Percentiles rank a stretch among this genome's conserved stretches.
These are phyloP conservation scores for Brachypalpus laphriformis DNA, from an alignment of 2,888 invertebrate species.

Conservation along the genomic window DNA sequence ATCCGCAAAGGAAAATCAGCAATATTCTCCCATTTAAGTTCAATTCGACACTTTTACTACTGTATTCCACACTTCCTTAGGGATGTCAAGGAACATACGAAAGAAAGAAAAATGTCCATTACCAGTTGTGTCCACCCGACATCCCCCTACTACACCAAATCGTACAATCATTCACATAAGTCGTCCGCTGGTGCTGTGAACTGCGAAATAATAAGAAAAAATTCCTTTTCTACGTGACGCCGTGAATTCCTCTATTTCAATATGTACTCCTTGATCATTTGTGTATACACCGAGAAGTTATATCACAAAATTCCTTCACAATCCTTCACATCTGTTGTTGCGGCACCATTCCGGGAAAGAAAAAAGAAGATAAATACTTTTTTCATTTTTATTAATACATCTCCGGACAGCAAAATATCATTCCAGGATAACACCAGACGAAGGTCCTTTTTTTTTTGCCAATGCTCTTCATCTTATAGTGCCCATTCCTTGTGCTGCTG, in stretches of 20 bases:
- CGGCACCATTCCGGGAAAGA: conserved; percentile 11
- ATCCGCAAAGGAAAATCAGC: conserved; percentile 9
- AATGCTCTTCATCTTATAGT: neutral
- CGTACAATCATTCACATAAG: conserved; percentile 39
- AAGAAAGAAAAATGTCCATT: neutral
- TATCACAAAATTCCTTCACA: conserved; percentile 58
- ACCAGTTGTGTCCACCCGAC: neutral
- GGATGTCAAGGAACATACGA: conserved; percentile 1
- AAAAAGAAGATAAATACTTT: neutral
- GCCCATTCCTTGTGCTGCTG: conserved; percentile 6
- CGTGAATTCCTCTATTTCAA: conserved; percentile 41
- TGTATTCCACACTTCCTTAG: conserved; percentile 29
- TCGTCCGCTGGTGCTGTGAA: conserved; percentile 50
- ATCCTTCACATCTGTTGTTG: conserved; percentile 51
- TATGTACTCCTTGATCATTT: conserved; percentile 41
- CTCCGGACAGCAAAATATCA: conserved; percentile 47
- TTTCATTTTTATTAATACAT: conserved; percentile 62
- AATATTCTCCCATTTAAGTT: conserved; percentile 34
- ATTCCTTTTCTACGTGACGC: conserved; percentile 72
- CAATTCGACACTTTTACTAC: conserved; percentile 46
- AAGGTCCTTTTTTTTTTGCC: conserved; percentile 25
- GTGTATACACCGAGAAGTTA: neutral
- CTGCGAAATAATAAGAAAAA: conserved; percentile 71
- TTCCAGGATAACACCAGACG: conserved; percentile 46
- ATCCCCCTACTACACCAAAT: neutral